A percentile compares a stretch with the other conserved stretches of the same genome.
Evolutionary conservation across 2,113 vertebrate species (phyloP).

Genomic region (Cyrtonyx montezumae): DNA sequence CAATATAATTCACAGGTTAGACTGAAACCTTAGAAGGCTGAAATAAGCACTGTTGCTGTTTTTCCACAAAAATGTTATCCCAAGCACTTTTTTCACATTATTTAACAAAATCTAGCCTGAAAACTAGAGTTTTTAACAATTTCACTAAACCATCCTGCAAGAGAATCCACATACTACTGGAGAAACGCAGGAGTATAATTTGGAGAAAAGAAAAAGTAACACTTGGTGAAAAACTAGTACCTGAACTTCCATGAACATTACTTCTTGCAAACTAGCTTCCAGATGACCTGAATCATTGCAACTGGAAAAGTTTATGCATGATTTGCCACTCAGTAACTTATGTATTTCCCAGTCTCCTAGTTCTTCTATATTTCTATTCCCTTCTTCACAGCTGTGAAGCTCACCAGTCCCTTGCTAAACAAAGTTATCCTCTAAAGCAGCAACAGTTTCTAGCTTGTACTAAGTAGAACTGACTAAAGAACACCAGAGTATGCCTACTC

Average conservation of each 20-base stretch:
- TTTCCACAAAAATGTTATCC: neutral
- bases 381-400: neutral
- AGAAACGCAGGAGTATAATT: neutral
- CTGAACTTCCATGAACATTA: fast-evolving
- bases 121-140: neutral
- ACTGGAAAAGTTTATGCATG: neutral
- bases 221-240: fast-evolving
- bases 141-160: neutral
- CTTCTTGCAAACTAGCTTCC: neutral
- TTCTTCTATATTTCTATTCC: neutral
- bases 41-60: neutral
- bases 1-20: neutral
- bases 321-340: neutral
- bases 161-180: neutral
- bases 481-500: neutral
- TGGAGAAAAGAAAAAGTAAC: neutral
- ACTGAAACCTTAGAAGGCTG: neutral
- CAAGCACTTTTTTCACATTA: neutral
- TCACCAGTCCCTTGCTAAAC: neutral
- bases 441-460: neutral
- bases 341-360: neutral
- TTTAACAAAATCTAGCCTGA: neutral
- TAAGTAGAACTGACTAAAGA: neutral
- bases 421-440: neutral
- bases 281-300: fast-evolving